phyloP scores from a whole-genome alignment of 2,888 invertebrate genomes.

The Diploptera punctata region DNA sequence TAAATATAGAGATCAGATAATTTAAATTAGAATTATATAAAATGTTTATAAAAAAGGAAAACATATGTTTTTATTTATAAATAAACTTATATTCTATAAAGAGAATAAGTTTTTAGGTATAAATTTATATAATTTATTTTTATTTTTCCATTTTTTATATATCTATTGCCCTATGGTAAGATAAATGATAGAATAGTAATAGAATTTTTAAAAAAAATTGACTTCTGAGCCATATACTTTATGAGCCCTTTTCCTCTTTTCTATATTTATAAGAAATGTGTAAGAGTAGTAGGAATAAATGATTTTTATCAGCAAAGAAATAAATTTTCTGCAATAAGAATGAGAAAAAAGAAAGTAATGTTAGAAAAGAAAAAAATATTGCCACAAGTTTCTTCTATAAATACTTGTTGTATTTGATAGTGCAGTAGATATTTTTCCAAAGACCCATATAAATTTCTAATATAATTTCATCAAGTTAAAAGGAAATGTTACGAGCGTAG shows the following conservation, averaged over 20 bases:
- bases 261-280: neutral
- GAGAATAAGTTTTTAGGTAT: too few species aligned
- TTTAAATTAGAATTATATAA: too few species aligned
- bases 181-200: too few species aligned
- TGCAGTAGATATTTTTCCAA: slow-evolving; percentile 22
- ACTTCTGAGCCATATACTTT: slow-evolving; percentile 3
- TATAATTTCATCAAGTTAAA: neutral
- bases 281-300: too few species aligned
- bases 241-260: neutral
- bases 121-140: too few species aligned
- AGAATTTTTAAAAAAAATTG: neutral
- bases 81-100: too few species aligned
- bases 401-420: neutral
- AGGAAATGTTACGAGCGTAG: neutral
- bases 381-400: slow-evolving; percentile 2
- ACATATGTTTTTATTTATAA: too few species aligned
- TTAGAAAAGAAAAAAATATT: neutral
- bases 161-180: too few species aligned
- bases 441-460: slow-evolving; percentile 12
- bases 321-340: neutral
- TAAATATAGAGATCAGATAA: too few species aligned
- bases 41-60: too few species aligned
- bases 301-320: neutral
- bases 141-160: too few species aligned
- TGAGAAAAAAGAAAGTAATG: neutral